Evolutionary conservation across 2,888 invertebrate genomes (phyloP).

Genomic region (Onthophagus sagittarius): DNA sequence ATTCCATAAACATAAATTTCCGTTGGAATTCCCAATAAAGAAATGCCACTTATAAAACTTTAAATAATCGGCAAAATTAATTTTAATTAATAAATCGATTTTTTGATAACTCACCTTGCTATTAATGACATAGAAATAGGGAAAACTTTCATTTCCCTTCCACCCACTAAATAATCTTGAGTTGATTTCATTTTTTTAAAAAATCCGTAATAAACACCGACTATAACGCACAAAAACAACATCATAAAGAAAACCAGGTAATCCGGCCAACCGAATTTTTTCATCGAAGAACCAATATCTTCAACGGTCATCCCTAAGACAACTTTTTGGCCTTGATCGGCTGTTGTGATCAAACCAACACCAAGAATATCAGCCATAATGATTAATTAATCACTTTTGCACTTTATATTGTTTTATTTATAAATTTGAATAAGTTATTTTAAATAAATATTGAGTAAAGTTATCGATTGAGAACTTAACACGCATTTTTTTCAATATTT

Average conservation of each 20-base stretch:
- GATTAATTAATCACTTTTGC: not conserved
- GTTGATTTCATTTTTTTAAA: conserved; percentile 60
- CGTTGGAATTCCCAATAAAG: conserved; percentile 72
- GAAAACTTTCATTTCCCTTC: conserved; percentile 75
- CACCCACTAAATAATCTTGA: conserved; percentile 75
- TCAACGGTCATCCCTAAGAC: conserved; percentile 35
- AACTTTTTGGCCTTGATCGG: conserved; percentile 34
- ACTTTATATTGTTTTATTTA: conserved; percentile 9
- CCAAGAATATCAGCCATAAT: conserved; percentile 32
- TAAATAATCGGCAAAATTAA: not conserved
- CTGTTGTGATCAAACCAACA: conserved; percentile 31
- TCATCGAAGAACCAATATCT: conserved; percentile 41
- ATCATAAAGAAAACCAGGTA: conserved; percentile 75
- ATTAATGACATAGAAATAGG: conserved; percentile 83
- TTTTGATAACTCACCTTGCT: conserved; percentile 60
- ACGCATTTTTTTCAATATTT: conserved; percentile 23
- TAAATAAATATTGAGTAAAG: conserved; percentile 24
- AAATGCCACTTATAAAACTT: conserved; percentile 74
- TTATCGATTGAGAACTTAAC: conserved; percentile 21
- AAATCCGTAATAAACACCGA: conserved; percentile 82
- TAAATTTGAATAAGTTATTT: conserved; percentile 25
- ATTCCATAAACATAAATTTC: conserved; percentile 80
- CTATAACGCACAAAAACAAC: conserved; percentile 70
- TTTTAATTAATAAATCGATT: not conserved
- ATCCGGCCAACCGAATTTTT: conserved; percentile 60